phyloP scores from a whole-genome alignment of 2,113 vertebrate genomes.

The Callionymus lyra region DNA sequence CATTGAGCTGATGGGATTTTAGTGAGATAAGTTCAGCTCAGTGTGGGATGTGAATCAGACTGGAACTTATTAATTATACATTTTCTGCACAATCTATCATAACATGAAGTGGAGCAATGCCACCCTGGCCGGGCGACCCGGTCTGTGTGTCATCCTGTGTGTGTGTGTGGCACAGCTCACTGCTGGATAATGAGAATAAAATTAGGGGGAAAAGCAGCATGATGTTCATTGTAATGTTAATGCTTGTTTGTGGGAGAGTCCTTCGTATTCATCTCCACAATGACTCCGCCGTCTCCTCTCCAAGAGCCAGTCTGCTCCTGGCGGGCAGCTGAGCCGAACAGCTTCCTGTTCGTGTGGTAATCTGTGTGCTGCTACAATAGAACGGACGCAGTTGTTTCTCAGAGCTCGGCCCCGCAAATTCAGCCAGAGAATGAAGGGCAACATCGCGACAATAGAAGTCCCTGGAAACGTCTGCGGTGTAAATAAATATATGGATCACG shows the following conservation, averaged over 20 bases:
- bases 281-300: slow-evolving; percentile 36
- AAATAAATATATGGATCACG: slow-evolving; percentile 53
- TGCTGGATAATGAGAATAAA: slow-evolving; percentile 15
- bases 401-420: slow-evolving; percentile 29
- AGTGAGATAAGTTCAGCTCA: slow-evolving; percentile 2
- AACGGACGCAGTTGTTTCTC: slow-evolving; percentile 21
- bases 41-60: slow-evolving; percentile 19
- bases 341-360: slow-evolving; percentile 64
- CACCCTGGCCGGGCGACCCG: slow-evolving; percentile 6
- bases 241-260: slow-evolving; percentile 15
- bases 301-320: slow-evolving; percentile 37
- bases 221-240: slow-evolving; percentile 55
- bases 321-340: slow-evolving; percentile 23
- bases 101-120: slow-evolving; percentile 14
- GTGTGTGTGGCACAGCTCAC: slow-evolving; percentile 16
- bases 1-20: slow-evolving; percentile 9
- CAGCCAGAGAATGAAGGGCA: slow-evolving; percentile 42
- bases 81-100: slow-evolving; percentile 18
- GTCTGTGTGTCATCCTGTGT: not conserved
- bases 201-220: slow-evolving; percentile 11
- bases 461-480: slow-evolving; percentile 42
- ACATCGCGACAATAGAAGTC: slow-evolving; percentile 42
- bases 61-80: slow-evolving; percentile 40
- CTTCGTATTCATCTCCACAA: slow-evolving; percentile 44
- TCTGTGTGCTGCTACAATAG: slow-evolving; percentile 38